Evolutionary conservation across 2,113 vertebrate genomes (phyloP), one percentile per base, ranked within the genome.

Genomic region (Merops nubicus): DNA sequence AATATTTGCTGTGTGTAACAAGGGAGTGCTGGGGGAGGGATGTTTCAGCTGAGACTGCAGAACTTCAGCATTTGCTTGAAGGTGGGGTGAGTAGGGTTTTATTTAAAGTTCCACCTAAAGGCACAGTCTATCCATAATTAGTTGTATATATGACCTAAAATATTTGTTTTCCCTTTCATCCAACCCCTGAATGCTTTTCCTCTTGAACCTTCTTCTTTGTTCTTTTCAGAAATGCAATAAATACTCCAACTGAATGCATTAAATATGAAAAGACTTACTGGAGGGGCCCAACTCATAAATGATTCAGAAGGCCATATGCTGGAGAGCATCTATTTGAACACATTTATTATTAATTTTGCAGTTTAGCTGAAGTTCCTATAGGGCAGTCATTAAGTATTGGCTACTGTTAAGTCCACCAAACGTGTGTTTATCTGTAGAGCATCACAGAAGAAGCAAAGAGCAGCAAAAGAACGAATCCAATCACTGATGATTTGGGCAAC

Each of bases 341-440:
- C 79, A 98, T 98, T 91, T 94, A 97, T 98, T 98, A 98, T 98
- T 98, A 80, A 98, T 97, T 95, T 96, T 34, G 54, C 86, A 95
- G 87, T 87, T 98, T 95, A 98, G 88, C 72, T 75, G 50, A 42
- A 63, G 76, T 88, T 97, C 93, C 96, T 97, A 94, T 51, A 94
- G 83, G 88, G 87, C 65, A 98, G 90, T 93, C 69, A 93, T 97
- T 95, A 96, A 96, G 93, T 96, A 96, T 94, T 96, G 93, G 75
- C 89, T 95, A 89, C 54, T 85, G 47, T 94, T 86, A 94, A 96
- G 80, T 72, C 54, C 11, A 65, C 28, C 31, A 75, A 74, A 91
- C n/a, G n/a, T 78, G 86, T 5, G 11, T 92, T 95, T 97, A 56
- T 89, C 85, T 96, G 40, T 63, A 90, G 3, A 9, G 63, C 15